phyloP scores from a whole-genome alignment of 2,888 invertebrate genomes.

The Vanessa cardui region DNA sequence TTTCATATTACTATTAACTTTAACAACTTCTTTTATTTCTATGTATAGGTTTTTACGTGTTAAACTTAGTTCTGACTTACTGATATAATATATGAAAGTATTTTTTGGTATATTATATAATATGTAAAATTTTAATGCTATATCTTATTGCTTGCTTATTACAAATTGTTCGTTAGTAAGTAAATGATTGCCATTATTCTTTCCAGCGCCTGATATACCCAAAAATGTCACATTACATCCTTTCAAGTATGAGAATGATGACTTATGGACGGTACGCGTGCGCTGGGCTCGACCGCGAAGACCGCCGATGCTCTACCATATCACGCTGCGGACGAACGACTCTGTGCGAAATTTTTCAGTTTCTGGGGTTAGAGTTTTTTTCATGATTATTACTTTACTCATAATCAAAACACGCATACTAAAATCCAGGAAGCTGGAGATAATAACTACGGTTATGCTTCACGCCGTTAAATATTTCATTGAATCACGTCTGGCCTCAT shows the following conservation, averaged over 20 bases:
- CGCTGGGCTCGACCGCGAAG: constrained; percentile 52
- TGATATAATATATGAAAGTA: no score
- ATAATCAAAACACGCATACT: neutral
- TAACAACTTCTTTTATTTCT: no score
- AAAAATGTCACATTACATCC: constrained; percentile 47
- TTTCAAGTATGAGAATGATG: constrained; percentile 24
- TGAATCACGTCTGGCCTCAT: no score
- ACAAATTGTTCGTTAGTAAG: neutral
- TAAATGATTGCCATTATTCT: neutral
- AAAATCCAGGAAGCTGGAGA: no score
- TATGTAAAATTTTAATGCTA: no score
- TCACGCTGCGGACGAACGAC: constrained; percentile 49
- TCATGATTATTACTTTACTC: neutral
- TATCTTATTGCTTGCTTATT: no score
- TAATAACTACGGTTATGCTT: no score
- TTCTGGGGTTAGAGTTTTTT: constrained; percentile 56
- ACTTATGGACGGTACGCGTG: constrained; percentile 56
- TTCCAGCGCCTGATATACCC: constrained; percentile 47
- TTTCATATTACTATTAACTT: no score
- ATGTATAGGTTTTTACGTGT: no score
- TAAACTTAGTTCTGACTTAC: no score
- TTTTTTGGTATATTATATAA: no score
- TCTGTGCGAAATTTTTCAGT: constrained; percentile 36
- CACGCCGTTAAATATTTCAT: no score
- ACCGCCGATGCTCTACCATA: constrained; percentile 52